Evolutionary conservation across 2,888 invertebrate species (phyloP).

Genomic region (Nemurella pictetii): DNA sequence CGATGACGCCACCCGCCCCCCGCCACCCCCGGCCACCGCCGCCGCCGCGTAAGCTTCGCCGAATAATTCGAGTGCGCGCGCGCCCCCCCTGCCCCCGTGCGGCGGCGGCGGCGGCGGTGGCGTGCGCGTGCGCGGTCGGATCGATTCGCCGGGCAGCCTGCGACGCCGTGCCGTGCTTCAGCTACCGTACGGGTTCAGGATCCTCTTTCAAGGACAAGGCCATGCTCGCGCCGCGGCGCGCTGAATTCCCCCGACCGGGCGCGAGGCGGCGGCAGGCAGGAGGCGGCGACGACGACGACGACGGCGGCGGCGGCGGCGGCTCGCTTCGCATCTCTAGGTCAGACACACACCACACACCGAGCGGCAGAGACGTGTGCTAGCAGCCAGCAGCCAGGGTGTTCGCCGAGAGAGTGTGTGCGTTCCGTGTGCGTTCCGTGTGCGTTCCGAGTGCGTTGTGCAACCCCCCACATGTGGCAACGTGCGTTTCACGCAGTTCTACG

Average conservation of each 20-base stretch:
- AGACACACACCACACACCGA: slow-evolving; percentile 11
- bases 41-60: not conserved
- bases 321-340: slow-evolving; percentile 35
- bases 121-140: slow-evolving; percentile 49
- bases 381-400: not conserved
- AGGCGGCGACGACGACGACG: slow-evolving; percentile 28
- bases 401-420: not conserved
- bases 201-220: slow-evolving; percentile 51
- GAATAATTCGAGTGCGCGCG: too few relatives aligned
- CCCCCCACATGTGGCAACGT: not conserved
- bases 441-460: not conserved
- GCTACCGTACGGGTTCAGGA: slow-evolving; percentile 51
- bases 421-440: not conserved
- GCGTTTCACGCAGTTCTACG: not conserved
- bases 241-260: slow-evolving; percentile 30
- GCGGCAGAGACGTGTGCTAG: not conserved
- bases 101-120: too few relatives aligned
- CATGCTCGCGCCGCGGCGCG: slow-evolving; percentile 39
- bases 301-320: slow-evolving; percentile 29
- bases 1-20: too few relatives aligned
- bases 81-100: not conserved
- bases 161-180: slow-evolving; percentile 17
- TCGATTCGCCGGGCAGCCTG: slow-evolving; percentile 52
- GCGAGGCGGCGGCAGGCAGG: slow-evolving; percentile 25
- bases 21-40: too few relatives aligned